Conservation (phyloP, 2,888 invertebrate species). For the Rugalucina vietnamica region DNA sequence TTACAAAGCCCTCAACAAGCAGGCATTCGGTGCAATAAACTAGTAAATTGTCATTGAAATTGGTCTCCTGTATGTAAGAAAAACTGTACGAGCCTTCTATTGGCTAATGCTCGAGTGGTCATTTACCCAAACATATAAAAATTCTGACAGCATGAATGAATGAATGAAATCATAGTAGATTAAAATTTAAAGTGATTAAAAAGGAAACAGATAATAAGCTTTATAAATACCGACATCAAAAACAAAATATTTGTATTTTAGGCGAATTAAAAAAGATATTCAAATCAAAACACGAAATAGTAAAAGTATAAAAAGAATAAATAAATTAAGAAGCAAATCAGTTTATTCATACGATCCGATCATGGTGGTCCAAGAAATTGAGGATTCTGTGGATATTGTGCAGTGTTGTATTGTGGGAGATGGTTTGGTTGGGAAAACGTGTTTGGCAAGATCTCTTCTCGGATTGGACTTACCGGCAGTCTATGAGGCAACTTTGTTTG, state of each 20-base stretch:
- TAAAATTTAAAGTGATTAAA: no score
- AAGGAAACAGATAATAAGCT: no score
- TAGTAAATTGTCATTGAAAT: neutral
- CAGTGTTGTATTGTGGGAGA: slow-evolving; percentile 73
- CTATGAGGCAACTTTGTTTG: slow-evolving; percentile 71
- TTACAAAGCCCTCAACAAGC: neutral
- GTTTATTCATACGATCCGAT: no score
- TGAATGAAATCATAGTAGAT: no score
- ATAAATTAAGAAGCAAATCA: no score
- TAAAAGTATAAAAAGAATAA: no score
- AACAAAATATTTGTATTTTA: no score
- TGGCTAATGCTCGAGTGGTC: neutral
- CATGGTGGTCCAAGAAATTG: neutral
- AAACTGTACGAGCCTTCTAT: neutral
- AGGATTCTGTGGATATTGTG: slow-evolving; percentile 22
- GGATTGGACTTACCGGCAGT: slow-evolving; percentile 32
- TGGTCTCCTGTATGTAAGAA: neutral
- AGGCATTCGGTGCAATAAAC: neutral
- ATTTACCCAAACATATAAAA: neutral
- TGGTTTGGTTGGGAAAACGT: slow-evolving; percentile 74
- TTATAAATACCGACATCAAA: no score
- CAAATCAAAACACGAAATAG: no score
- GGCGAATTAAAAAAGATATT: no score
- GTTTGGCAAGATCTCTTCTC: slow-evolving; percentile 64
- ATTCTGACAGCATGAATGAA: neutral